Conservation (phyloP, 2,797 vertebrate genomes). For the Luscinia luscinia region DNA sequence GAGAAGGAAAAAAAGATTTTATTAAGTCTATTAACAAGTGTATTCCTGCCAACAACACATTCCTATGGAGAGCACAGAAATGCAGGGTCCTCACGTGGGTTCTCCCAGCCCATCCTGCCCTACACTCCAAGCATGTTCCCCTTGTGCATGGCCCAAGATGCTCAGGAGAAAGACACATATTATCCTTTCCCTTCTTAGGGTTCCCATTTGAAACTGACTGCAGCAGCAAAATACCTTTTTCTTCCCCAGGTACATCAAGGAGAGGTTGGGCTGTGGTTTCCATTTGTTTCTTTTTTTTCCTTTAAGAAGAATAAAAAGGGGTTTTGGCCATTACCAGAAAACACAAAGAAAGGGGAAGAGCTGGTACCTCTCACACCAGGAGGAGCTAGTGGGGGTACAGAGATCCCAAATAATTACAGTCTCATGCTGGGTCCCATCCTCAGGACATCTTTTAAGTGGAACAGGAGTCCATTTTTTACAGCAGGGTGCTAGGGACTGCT, state of each 20-base stretch:
- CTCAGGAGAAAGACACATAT: background rate
- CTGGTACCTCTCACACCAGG: background rate
- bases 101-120: background rate
- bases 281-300: background rate
- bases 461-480: background rate
- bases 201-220: background rate
- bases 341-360: background rate
- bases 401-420: background rate
- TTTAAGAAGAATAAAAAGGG: background rate
- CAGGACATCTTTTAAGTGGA: background rate
- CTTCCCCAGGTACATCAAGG: background rate
- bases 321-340: background rate
- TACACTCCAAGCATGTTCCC: rapidly evolving
- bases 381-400: background rate
- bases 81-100: background rate
- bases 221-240: background rate
- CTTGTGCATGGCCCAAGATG: rapidly evolving
- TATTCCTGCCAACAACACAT: rapidly evolving
- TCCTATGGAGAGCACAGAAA: background rate
- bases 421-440: background rate
- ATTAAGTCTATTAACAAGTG: background rate
- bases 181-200: background rate
- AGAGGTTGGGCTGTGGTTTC: rapidly evolving
- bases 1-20: background rate
- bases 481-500: background rate